Evolutionary conservation across 2,888 invertebrate species (phyloP), one percentile per base, ranked within the genome.

Genomic region (Archips xylosteana): DNA sequence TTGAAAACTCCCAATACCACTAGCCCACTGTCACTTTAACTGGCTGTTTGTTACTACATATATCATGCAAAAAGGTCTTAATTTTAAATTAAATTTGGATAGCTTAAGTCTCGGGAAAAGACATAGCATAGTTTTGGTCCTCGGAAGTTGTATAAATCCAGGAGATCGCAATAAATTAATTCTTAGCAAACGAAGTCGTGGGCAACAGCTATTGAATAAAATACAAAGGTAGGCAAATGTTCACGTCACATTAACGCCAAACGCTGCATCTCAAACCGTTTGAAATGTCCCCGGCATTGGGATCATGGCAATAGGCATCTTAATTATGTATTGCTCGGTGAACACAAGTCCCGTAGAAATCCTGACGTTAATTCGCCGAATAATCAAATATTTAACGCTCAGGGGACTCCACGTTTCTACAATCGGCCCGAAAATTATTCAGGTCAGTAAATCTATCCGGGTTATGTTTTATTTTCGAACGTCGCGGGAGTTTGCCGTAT

Each of bases 391-490:
- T 75, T 78, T 76, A 73, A 75, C 75, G 74, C 76, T 73, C 72
- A 51, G 60, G 71, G 67, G 76, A 74, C 59, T 71, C 69, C 73
- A 73, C 70, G 74, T 74, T 75, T 77, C 74, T 74, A 72, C 77
- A 77, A 76, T 78, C 76, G 75, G 71, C 69, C 77, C 74, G 72
- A 76, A 77, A 75, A 74, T 76, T 78, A 78, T 78, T 75, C 77
- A 77, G 77, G 77, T 77, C 76, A 77, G 76, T 78, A 74, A 76
- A 77, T 78, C 77, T 73, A 74, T 73, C 75, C 63, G 74, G 70
- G 65, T 10, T 71, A 60, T 71, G 66, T 70, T 76, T 70, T 73
- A 73, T 75, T 75, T 75, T 71, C 57, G 70, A 69, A 59, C 67
- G 73, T 75, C 62, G 45, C 32, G 36, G 49, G 64, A 64, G 13